A percentile compares a stretch with the other conserved stretches of the same genome.
Evolutionary conservation across 2,797 vertebrate genomes (phyloP).

Genomic region (Margarornis squamiger): DNA sequence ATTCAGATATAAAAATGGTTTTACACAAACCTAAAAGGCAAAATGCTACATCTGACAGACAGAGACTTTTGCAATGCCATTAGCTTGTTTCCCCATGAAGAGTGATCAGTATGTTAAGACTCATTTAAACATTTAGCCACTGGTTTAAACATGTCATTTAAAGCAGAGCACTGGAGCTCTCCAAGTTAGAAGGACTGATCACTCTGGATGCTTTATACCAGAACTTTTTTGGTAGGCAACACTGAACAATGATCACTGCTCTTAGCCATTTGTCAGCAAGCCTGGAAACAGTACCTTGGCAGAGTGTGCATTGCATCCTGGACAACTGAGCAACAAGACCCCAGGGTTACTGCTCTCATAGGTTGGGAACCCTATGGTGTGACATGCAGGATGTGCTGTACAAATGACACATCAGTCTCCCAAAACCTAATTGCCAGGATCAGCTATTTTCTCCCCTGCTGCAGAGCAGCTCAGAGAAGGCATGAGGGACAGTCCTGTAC

Average conservation of each 20-base stretch:
- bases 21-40: background rate
- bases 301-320: background rate
- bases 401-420: background rate
- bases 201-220: background rate
- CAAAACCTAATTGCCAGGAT: background rate
- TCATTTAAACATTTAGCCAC: background rate
- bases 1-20: background rate
- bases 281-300: background rate
- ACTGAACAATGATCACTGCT: background rate
- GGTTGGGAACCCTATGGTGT: background rate
- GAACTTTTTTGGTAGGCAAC: background rate
- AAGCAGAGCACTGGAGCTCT: background rate
- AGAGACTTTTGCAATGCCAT: background rate
- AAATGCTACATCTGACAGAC: background rate
- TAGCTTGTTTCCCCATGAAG: background rate
- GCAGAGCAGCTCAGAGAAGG: background rate
- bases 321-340: background rate
- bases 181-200: background rate
- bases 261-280: background rate
- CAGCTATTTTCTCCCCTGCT: background rate
- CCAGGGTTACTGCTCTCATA: background rate
- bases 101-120: background rate
- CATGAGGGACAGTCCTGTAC: background rate
- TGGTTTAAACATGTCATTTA: background rate
- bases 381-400: fast-evolving